Base-by-base conservation (phyloP, 2,797 vertebrate genomes). In the Scyliorhinus canicula region DNA sequence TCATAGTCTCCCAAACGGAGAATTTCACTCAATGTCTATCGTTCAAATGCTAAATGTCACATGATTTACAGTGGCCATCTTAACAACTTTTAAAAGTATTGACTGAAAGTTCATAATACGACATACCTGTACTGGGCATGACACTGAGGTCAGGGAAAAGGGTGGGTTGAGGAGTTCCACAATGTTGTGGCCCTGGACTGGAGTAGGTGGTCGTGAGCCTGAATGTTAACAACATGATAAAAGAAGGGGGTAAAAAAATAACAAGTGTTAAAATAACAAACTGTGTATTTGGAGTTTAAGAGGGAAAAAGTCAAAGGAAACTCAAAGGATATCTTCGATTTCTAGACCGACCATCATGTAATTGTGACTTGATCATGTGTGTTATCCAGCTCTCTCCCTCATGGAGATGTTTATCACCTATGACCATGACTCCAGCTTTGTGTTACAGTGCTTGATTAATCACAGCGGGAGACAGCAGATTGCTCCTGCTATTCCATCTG, bases 361-460 rank as follows among this genome's bases (percentile, higher is more conserved):
- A 21, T 65, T 40, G 21, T 11, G n/a, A 26, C 40, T 91, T 26
- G 35, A 88, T 88, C 55, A 88, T 52, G 6, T 14, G 60, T 26
- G 88, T 44, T 65, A 63, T 26, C 88, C 21, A 6, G n/a, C 60
- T 91, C 57, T n/a, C 24, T 63, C 60, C 3, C 35, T 44, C 11
- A 9, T 65, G n/a, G 88, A 24, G 21, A 40, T 91, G 60, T n/a
- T 90, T 57, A 60, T n/a, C 55, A 60, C 1, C 55, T 16, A 90
- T 57, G 31, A 16, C 55, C 35, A 90, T 57, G 31, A 26, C 60
- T 91, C 57, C 9, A 63, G n/a, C 55, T 91, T 14, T 44, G 60
- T 24, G n/a, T 63, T 91, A 91, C 24, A 91, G 7, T 65, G 88
- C 57, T 57, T 91, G 88, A 91, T 91, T 91, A 65, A 91, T 91